These are phyloP conservation scores for Oncorhynchus mykiss DNA, from an alignment of 2,113 vertebrate species.

Conservation along the genomic window DNA sequence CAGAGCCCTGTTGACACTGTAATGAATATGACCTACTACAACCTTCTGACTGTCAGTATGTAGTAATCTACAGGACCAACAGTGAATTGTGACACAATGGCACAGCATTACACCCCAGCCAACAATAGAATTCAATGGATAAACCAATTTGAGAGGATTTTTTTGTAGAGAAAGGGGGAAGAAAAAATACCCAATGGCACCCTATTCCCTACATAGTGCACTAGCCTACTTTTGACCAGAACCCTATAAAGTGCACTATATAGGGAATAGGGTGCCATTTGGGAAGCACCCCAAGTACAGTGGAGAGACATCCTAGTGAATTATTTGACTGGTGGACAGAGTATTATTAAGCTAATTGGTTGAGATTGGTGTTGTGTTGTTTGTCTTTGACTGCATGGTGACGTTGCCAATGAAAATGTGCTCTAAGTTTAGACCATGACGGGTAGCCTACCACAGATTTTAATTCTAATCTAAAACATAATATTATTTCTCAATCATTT, in stretches of 20 bases:
- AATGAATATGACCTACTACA: slow-evolving; percentile 44
- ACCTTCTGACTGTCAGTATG: slow-evolving; percentile 34
- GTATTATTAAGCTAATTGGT: no score
- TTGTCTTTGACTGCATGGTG: no score
- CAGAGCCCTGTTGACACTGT: slow-evolving; percentile 35
- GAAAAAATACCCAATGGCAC: slow-evolving; percentile 18
- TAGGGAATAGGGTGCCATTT: not conserved
- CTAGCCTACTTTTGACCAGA: no score
- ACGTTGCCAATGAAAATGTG: no score
- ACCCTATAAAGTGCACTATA: no score
- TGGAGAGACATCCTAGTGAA: slow-evolving; percentile 45
- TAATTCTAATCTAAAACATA: no score
- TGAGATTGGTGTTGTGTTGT: no score
- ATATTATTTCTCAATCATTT: no score
- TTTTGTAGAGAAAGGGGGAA: slow-evolving; percentile 38
- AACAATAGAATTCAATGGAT: slow-evolving; percentile 57
- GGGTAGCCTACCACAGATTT: no score
- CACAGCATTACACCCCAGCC: slow-evolving; percentile 33
- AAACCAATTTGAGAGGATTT: slow-evolving; percentile 59
- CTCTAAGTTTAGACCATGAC: no score
- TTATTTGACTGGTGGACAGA: slow-evolving; percentile 28
- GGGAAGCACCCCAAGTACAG: slow-evolving; percentile 20
- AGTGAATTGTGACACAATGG: slow-evolving; percentile 34
- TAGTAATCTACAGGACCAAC: slow-evolving; percentile 23
- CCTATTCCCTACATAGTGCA: no score